Evolutionary conservation across 2,888 invertebrate genomes (phyloP).

Genomic region (Phalangium opilio): DNA sequence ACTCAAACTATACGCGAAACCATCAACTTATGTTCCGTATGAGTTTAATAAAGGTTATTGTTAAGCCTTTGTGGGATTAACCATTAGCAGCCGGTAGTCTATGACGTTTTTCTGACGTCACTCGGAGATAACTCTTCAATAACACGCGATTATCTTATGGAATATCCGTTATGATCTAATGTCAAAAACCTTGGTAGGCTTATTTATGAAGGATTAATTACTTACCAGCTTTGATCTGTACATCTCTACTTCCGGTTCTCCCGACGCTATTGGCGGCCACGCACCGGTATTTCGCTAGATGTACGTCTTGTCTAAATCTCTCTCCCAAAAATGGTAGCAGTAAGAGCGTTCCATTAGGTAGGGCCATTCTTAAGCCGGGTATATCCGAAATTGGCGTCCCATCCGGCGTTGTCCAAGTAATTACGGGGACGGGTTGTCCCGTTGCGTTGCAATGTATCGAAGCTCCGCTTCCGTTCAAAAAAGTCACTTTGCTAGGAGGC

Average conservation of each 20-base stretch:
- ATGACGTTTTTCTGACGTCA: no score
- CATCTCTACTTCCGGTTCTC: conserved; percentile 75
- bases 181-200: no score
- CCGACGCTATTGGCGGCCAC: conserved; percentile 16
- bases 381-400: conserved; percentile 15
- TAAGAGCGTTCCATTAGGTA: conserved; percentile 61
- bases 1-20: no score
- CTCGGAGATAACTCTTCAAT: no score
- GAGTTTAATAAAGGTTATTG: no score
- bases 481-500: conserved; percentile 17
- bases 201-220: conserved; percentile 18
- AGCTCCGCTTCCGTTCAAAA: conserved; percentile 18
- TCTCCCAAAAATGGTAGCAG: conserved; percentile 89
- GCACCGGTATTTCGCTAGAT: conserved; percentile 13
- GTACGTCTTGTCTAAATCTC: conserved; percentile 34
- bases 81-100: no score
- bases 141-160: no score
- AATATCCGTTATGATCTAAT: no score
- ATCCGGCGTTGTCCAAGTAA: conserved; percentile 17
- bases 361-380: conserved; percentile 15
- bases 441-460: conserved; percentile 17
- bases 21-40: no score
- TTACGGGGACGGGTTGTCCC: conserved; percentile 15
- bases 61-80: no score
- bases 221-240: conserved; percentile 88